Percentiles rank a stretch among this genome's conserved stretches.
Conservation (phyloP, 1,140 invertebrate genomes). For the Armadillidium nasatum region DNA sequence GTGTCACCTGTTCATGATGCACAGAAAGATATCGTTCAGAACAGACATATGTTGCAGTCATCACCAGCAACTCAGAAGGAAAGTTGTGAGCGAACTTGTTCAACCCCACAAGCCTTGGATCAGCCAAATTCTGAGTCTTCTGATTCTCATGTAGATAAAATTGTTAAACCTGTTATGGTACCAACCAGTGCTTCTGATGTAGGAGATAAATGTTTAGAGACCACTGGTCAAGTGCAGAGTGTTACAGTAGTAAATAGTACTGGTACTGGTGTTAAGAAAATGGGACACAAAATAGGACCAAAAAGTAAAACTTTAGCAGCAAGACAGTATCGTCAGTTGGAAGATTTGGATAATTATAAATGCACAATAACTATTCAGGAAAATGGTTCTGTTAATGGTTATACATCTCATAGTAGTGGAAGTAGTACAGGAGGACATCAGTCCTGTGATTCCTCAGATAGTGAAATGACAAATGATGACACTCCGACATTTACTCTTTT, state of each 20-base stretch:
- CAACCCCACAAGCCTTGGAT: conserved; percentile 3
- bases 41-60: neutral
- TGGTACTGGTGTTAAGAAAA: conserved; percentile 31
- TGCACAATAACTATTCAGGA: conserved; percentile 40
- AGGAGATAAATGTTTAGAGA: conserved; percentile 12
- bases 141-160: neutral
- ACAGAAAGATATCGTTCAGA: neutral
- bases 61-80: neutral
- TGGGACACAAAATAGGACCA: conserved; percentile 36
- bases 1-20: neutral
- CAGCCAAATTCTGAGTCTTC: neutral
- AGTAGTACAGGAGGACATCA: conserved; percentile 22
- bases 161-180: neutral
- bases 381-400: conserved; percentile 41
- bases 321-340: conserved; percentile 37
- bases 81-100: neutral
- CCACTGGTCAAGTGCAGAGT: neutral
- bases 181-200: neutral
- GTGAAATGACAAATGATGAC: conserved; percentile 37
- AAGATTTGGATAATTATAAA: conserved; percentile 39
- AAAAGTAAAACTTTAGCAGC: conserved; percentile 39
- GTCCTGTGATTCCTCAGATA: conserved; percentile 36
- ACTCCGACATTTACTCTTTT: conserved; percentile 37
- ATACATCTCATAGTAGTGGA: conserved; percentile 29
- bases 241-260: neutral